Conservation (phyloP, 2,113 vertebrate species). For the Cavia porcellus region DNA sequence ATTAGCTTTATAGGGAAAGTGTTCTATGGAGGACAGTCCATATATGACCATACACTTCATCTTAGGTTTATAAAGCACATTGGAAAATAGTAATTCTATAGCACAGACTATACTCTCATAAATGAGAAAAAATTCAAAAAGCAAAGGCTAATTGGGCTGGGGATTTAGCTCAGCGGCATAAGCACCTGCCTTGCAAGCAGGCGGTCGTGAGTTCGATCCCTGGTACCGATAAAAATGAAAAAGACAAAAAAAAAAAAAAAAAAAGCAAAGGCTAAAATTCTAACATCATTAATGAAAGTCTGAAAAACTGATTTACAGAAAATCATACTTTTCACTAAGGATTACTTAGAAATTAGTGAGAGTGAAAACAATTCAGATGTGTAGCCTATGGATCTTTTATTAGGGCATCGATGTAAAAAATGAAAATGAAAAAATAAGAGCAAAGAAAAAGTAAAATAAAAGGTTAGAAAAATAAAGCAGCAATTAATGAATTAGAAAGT, state of each 20-base stretch:
- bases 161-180: too few species aligned
- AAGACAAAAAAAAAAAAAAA: too few species aligned
- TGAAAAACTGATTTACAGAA: not conserved
- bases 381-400: not conserved
- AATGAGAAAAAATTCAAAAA: not conserved
- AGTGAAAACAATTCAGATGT: not conserved
- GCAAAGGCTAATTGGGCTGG: not conserved
- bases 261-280: not conserved
- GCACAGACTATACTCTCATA: not conserved
- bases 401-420: not conserved
- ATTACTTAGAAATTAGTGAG: not conserved
- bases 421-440: not conserved
- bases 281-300: not conserved
- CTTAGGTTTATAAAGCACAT: not conserved
- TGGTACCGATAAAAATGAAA: too few species aligned
- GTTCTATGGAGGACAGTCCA: not conserved
- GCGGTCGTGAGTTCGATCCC: too few species aligned
- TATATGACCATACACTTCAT: not conserved
- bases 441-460: not conserved
- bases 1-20: not conserved
- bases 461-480: not conserved
- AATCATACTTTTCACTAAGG: not conserved
- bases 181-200: too few species aligned
- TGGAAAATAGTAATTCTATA: not conserved
- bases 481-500: not conserved